Evolutionary conservation across 2,797 vertebrate genomes (phyloP).

Genomic region (Microctenopoma stevenorrisi): DNA sequence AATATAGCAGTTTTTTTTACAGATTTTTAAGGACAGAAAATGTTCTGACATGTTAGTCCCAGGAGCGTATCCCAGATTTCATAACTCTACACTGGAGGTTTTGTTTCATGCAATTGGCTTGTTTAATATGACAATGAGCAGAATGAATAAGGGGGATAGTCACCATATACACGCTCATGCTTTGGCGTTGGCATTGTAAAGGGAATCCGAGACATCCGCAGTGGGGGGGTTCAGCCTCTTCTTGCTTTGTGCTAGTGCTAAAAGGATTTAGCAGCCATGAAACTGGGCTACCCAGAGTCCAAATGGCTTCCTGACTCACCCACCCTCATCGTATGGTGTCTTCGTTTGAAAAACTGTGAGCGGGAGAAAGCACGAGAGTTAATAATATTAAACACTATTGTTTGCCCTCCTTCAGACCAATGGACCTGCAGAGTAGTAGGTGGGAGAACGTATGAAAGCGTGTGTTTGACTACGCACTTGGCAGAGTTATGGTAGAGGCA

Average conservation of each 20-base stretch:
- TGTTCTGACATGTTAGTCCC: slow-evolving; percentile 20
- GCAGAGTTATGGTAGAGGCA: slow-evolving; percentile 57
- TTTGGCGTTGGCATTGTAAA: slow-evolving; percentile 53
- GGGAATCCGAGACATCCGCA: slow-evolving; percentile 66
- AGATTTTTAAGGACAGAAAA: slow-evolving; percentile 8
- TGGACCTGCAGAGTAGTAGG: slow-evolving; percentile 37
- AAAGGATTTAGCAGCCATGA: slow-evolving; percentile 81
- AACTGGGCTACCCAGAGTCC: slow-evolving; percentile 72
- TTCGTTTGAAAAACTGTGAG: slow-evolving; percentile 14
- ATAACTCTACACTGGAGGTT: slow-evolving; percentile 44
- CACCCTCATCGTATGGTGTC: slow-evolving; percentile 37
- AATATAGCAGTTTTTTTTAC: slow-evolving; percentile 4
- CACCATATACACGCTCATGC: slow-evolving; percentile 46
- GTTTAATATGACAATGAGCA: slow-evolving; percentile 50
- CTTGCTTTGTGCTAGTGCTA: slow-evolving; percentile 71
- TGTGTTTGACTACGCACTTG: slow-evolving; percentile 41
- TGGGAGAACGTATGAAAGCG: slow-evolving; percentile 9
- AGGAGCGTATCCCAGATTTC: slow-evolving; percentile 22
- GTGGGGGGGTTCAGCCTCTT: slow-evolving; percentile 71
- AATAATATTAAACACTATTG: slow-evolving; percentile 51
- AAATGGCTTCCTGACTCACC: slow-evolving; percentile 69
- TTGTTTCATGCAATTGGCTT: slow-evolving; percentile 67
- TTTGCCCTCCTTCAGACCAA: slow-evolving; percentile 46
- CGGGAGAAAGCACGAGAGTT: slow-evolving; percentile 33
- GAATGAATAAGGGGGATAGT: slow-evolving; percentile 45